Base-by-base conservation (phyloP, 2,888 invertebrate genomes). In the Stictocephala bisonia region DNA sequence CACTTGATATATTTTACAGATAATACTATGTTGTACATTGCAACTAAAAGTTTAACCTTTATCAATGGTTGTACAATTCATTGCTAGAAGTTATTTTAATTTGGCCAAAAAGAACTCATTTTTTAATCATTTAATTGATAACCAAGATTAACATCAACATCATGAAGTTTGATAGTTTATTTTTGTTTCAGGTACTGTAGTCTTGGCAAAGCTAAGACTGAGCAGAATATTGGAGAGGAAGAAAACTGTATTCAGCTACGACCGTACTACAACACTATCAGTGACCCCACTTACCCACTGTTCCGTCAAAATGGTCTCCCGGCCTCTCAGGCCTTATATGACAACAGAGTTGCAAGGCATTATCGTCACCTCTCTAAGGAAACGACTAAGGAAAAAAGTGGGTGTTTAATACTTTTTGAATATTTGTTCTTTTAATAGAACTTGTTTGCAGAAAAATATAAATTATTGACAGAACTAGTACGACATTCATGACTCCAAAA, bases 221-320 rank as follows among this genome's bases (percentile, higher is more conserved):
- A 48, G 2, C n/a, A n/a, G n/a, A n/a, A n/a, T n/a, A 9, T 11
- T 40, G 70, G 56, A 27, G 51, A 68, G 29, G 48, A 70, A 11
- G 72, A 68, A 51, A 71, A 50, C 31, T 31, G n/a, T 7, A 60
- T 67, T 35, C 41, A 69, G 40, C 51, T 74, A 11, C 85, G 84
- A 53, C 84, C 85, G 40, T 86, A 86, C 71, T 89, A 88, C 27
- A 88, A 90, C 81, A 93, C 93, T 0, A 92, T 94, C 69, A 89
- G 91, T 51, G 94, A 94, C 83, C 94, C 94, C 0, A 87, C 87
- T 74, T 92, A 90, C 85, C 94, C 94, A 0, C 89, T 93, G 22
- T 92, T 93, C 79, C 89, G 90, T 80, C 87, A 87, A 74, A 91
- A 93, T 77, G 93, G 93, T 0, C 87, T 90, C 58, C 90, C 91